phyloP scores from a whole-genome alignment of 2,888 invertebrate genomes.

The Phalangium opilio region DNA sequence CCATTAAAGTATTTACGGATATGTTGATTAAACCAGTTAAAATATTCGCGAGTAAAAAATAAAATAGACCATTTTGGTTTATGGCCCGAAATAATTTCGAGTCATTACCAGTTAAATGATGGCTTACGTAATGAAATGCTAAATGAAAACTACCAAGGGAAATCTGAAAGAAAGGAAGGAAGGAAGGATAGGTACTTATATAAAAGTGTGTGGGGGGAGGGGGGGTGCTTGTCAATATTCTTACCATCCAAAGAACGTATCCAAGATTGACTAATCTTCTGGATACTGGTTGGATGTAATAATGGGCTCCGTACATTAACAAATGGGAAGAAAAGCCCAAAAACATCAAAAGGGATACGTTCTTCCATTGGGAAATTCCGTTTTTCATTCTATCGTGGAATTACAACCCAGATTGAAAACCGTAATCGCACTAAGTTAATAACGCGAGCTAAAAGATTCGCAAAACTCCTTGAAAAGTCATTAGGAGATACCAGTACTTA shows the following conservation, averaged over 20 bases:
- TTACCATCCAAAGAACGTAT: conserved; percentile 60
- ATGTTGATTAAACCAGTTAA: conserved; percentile 71
- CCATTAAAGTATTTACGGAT: conserved; percentile 40
- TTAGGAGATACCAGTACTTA: too few relatives aligned
- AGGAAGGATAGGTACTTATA: background rate
- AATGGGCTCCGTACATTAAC: conserved; percentile 19
- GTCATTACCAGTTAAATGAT: conserved; percentile 3
- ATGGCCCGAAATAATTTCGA: conserved; percentile 36
- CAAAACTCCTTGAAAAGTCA: too few relatives aligned
- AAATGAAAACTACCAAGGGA: conserved; percentile 6
- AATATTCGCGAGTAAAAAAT: conserved; percentile 68
- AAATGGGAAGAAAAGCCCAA: background rate
- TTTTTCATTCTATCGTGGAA: too few relatives aligned
- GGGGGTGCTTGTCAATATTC: too few relatives aligned
- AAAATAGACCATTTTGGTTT: conserved; percentile 65
- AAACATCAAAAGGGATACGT: too few relatives aligned
- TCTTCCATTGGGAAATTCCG: too few relatives aligned
- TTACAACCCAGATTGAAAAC: too few relatives aligned
- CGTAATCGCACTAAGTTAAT: too few relatives aligned
- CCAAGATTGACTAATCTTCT: conserved; percentile 67
- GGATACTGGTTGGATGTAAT: conserved; percentile 38
- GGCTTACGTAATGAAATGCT: conserved; percentile 6
- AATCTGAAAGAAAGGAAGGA: conserved; percentile 4
- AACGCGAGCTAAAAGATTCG: too few relatives aligned
- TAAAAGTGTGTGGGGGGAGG: too few relatives aligned